A percentile compares a stretch with the other conserved stretches of the same genome.
These are phyloP conservation scores for Melieria omissa DNA, from an alignment of 2,888 invertebrate species.

Conservation along the genomic window DNA sequence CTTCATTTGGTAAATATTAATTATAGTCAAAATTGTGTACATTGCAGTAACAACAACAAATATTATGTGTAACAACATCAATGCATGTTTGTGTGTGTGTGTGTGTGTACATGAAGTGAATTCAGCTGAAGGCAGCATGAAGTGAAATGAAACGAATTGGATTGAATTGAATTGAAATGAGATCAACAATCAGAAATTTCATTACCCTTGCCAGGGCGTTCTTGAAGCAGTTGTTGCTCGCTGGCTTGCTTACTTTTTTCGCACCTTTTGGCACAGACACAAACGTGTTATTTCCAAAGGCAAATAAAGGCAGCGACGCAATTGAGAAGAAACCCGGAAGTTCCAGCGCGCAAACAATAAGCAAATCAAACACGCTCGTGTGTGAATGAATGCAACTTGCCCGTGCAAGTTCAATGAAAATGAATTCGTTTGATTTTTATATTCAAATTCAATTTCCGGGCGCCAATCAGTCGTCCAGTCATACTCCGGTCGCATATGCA, in stretches of 20 bases:
- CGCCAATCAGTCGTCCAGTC: slow-evolving; percentile 27
- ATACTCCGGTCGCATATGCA: not conserved
- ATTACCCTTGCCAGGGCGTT: slow-evolving; percentile 18
- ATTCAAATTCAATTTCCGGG: slow-evolving; percentile 45
- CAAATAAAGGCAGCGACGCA: slow-evolving; percentile 1
- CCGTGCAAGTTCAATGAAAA: slow-evolving; percentile 7
- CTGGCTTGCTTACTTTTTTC: slow-evolving; percentile 25
- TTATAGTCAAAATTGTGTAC: slow-evolving; percentile 33
- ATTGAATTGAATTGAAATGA: slow-evolving; percentile 22
- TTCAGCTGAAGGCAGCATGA: slow-evolving; percentile 22
- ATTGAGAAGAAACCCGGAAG: not conserved
- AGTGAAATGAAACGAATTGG: slow-evolving; percentile 32
- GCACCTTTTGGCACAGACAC: slow-evolving; percentile 28
- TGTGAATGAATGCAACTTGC: not conserved
- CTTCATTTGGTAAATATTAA: slow-evolving; percentile 22
- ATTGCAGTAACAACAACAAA: not conserved
- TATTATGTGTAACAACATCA: too few relatives aligned
- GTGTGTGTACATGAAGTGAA: not conserved
- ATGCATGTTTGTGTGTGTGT: too few relatives aligned
- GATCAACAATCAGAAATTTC: slow-evolving; percentile 39
- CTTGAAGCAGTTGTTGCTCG: slow-evolving; percentile 13
- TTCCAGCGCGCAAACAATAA: not conserved
- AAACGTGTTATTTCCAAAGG: not conserved
- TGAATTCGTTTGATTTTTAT: slow-evolving; percentile 32
- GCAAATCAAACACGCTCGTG: not conserved